Conservation (phyloP, 2,113 vertebrate genomes). For the Willisornis vidua region DNA sequence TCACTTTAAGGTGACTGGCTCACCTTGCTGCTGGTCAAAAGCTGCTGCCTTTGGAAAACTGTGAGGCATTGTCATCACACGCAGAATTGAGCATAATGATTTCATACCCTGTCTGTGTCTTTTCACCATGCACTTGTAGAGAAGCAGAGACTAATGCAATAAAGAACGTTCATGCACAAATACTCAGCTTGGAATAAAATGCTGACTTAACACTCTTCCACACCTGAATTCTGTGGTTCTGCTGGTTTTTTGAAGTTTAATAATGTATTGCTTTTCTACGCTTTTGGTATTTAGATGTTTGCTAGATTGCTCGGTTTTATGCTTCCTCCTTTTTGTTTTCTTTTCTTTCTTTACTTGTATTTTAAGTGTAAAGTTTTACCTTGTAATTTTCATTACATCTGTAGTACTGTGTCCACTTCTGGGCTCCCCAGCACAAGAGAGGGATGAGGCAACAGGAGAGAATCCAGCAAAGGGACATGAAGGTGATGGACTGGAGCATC, state of each 20-base stretch:
- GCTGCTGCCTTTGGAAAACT: not conserved
- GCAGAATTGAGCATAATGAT: not conserved
- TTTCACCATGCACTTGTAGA: not conserved
- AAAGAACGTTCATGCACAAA: not conserved
- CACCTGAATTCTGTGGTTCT: not conserved
- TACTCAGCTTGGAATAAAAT: not conserved
- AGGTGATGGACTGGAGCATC: not conserved
- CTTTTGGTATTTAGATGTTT: not conserved
- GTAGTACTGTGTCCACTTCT: not conserved
- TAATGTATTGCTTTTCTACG: not conserved
- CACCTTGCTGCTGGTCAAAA: not conserved
- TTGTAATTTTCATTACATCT: not conserved
- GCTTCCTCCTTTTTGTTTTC: not conserved
- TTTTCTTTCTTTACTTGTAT: not conserved
- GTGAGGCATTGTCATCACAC: not conserved
- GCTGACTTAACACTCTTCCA: not conserved
- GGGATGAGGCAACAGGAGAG: not conserved
- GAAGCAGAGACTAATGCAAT: not conserved
- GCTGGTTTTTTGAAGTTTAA: not conserved
- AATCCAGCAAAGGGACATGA: rapidly evolving
- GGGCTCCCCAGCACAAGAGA: not conserved
- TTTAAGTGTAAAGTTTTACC: not conserved
- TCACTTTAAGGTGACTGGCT: not conserved
- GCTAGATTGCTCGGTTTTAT: not conserved
- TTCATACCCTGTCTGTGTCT: not conserved